Evolutionary conservation across 2,888 invertebrate genomes (phyloP), one percentile per base, ranked within the genome.

Genomic region (Drosophila maculinotata): DNA sequence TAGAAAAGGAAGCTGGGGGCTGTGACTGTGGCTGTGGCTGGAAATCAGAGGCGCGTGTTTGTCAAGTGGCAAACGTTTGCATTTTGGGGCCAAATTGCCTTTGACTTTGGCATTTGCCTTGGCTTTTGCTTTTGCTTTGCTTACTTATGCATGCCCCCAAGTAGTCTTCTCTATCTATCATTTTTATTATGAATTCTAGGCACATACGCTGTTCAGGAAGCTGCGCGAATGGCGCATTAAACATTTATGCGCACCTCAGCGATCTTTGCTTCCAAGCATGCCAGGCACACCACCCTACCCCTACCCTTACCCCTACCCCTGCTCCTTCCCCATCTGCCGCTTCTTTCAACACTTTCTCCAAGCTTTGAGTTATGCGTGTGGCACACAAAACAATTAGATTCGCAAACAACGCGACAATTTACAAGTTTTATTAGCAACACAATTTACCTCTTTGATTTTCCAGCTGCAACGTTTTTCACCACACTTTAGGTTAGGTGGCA

Each of bases 31-130:
- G n/a, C 10, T 47, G 52, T 20, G 80, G 39, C 39, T 33, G 26
- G 62, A 78, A 87, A 85, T 78, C 80, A 68, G 63, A 86, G 79
- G 79, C 81, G 86, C 86, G 81, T 82, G 88, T 82, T 82, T 82
- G 81, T 82, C 81, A 82, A 82, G 81, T 81, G 81, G 81, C 88
- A 87, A 85, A 81, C 81, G 81, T 82, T 82, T 88, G 81, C 81
- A 88, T 81, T 87, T 87, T 72, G 76, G 23, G 14, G 45, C 63
- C 62, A 87, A 87, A 87, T 87, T 81, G 86, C 83, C 83, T 76
- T 72, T 83, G 86, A 69, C 73, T 76, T 73, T 65, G 64, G 71
- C 45, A 45, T 51, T 53, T 48, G 42, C 60, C 26, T 75, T 66
- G 49, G 59, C 73, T 25, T 53, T 47, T 45, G 51, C 69, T 36